Evolutionary conservation across 2,113 vertebrate species (phyloP).

Genomic region (Numida meleagris): DNA sequence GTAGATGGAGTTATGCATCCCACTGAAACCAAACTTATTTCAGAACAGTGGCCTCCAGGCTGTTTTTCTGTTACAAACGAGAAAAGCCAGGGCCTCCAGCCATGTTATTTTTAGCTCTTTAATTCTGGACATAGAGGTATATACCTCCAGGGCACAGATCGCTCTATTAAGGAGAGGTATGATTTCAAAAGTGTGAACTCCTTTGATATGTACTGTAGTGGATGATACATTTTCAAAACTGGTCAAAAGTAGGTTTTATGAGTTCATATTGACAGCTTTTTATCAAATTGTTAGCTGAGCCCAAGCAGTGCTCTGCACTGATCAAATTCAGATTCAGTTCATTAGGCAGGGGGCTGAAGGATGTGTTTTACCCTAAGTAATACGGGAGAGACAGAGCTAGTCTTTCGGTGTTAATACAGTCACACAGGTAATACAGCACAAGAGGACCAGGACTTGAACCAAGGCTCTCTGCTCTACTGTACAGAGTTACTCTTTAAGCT

Average conservation of each 20-base stretch:
- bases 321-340: not conserved
- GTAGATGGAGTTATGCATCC: not conserved
- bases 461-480: not conserved
- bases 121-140: constrained; percentile 22
- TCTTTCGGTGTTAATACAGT: not conserved
- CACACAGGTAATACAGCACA: not conserved
- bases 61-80: not conserved
- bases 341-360: not conserved
- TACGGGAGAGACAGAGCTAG: not conserved
- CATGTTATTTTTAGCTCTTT: constrained; percentile 31
- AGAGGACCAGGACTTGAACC: not conserved
- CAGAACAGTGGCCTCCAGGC: not conserved
- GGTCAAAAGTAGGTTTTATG: not conserved
- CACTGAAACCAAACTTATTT: constrained; percentile 13
- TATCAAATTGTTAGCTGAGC: not conserved
- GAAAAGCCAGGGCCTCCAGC: not conserved
- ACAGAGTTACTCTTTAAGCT: not conserved
- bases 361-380: not conserved
- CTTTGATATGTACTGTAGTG: not conserved
- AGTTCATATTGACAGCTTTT: not conserved
- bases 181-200: not conserved
- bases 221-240: not conserved
- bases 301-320: not conserved
- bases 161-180: not conserved
- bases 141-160: not conserved